Conservation (phyloP, 2,888 invertebrate genomes). For the Piscicola geometra region DNA sequence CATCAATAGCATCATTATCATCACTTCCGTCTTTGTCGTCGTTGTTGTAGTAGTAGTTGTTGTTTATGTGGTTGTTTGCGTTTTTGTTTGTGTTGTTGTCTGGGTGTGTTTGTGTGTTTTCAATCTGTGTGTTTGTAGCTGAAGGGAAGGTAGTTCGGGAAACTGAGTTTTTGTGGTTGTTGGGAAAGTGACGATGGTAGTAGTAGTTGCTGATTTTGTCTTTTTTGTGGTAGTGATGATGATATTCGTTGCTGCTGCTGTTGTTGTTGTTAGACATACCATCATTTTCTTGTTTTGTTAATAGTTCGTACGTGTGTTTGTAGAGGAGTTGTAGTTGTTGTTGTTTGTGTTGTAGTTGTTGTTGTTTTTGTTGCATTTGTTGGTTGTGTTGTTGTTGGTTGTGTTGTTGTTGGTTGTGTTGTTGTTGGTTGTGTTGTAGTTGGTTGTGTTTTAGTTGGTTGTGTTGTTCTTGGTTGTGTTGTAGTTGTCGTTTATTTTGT, state of each 20-base stretch:
- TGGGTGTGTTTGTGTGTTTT: no score
- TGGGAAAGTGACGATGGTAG: not conserved
- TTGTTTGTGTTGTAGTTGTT: not conserved
- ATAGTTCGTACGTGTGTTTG: conserved; percentile 3
- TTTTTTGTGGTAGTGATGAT: no score
- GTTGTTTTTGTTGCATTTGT: not conserved
- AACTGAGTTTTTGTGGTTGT: not conserved
- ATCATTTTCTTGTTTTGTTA: not conserved
- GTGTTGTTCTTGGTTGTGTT: no score
- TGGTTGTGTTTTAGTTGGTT: not conserved
- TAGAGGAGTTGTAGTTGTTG: not conserved
- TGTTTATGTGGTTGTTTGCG: no score
- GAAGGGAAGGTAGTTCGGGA: not conserved
- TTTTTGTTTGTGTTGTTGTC: no score
- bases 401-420: not conserved
- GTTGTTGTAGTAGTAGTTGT: no score
- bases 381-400: not conserved
- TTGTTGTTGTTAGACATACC: not conserved
- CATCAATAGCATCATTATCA: not conserved
- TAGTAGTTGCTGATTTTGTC: not conserved
- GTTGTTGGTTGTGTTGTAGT: not conserved
- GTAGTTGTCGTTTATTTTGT: no score
- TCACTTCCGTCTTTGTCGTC: not conserved
- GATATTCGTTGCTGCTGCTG: not conserved
- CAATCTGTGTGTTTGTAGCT: no score